These are phyloP conservation scores for Lepidocyrtoides sp. DNA, from an alignment of 2,888 invertebrate species.

Conservation along the genomic window DNA sequence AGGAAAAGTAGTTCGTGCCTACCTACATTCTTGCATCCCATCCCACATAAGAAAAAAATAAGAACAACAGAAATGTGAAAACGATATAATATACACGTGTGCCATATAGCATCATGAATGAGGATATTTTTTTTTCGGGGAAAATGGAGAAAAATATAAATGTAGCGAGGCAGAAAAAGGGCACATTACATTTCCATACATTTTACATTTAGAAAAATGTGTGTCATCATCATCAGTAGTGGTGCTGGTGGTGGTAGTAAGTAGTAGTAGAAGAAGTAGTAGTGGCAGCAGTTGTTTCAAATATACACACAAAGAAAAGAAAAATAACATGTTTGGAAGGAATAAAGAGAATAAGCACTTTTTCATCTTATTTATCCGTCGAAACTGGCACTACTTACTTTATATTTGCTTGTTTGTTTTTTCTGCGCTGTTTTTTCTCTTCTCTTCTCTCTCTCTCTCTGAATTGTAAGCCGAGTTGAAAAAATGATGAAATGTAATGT, in stretches of 20 bases:
- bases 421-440: neutral
- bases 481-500: conserved; percentile 41
- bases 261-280: neutral
- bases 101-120: conserved; percentile 33
- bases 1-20: neutral
- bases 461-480: neutral
- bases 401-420: neutral
- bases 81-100: neutral
- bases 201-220: conserved; percentile 72
- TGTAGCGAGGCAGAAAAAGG: conserved; percentile 69
- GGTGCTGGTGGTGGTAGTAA: neutral
- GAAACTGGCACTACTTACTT: neutral
- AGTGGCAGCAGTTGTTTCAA: conserved; percentile 19
- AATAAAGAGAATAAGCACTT: conserved; percentile 40
- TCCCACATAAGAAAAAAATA: neutral
- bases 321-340: conserved; percentile 29
- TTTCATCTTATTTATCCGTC: conserved; percentile 14
- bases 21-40: neutral
- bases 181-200: conserved; percentile 77
- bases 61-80: neutral
- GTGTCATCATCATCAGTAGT: conserved; percentile 66
- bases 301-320: neutral
- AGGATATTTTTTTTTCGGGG: conserved; percentile 5
- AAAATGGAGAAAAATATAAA: conserved; percentile 41
- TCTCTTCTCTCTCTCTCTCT: too few species aligned